Percentiles rank a stretch among this genome's conserved stretches.
phyloP scores from a whole-genome alignment of 2,797 vertebrate genomes.

The Yasuhikotakia modesta region DNA sequence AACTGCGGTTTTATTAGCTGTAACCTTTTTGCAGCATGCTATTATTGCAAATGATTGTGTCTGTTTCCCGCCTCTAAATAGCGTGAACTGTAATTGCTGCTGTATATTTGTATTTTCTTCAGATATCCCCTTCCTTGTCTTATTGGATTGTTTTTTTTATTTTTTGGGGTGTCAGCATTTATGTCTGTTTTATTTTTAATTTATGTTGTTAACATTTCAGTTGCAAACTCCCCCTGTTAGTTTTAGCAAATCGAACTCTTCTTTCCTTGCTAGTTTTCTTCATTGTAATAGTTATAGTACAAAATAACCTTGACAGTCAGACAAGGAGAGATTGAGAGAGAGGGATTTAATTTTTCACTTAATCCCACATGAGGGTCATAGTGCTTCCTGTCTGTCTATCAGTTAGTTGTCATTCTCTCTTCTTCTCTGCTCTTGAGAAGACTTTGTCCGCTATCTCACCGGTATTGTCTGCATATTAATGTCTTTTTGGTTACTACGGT shows the following conservation, averaged over 20 bases:
- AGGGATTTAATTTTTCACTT: constrained; percentile 69
- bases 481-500: constrained; percentile 14
- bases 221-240: neutral
- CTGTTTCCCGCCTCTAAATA: too few species aligned
- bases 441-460: constrained; percentile 59
- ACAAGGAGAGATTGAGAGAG: constrained; percentile 26
- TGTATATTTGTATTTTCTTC: neutral
- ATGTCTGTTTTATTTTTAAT: neutral
- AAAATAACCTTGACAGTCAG: constrained; percentile 28
- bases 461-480: constrained; percentile 45
- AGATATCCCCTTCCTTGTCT: neutral
- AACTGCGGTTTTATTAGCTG: too few species aligned
- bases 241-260: neutral
- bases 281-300: neutral
- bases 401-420: constrained; percentile 29
- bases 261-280: neutral
- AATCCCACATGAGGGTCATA: constrained; percentile 62
- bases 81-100: neutral
- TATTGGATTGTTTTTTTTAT: neutral
- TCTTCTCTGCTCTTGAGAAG: constrained; percentile 29
- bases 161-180: neutral
- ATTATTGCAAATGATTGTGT: too few species aligned
- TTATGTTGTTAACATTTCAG: neutral
- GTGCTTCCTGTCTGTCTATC: constrained; percentile 34
- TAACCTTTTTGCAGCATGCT: neutral